phyloP scores from a whole-genome alignment of 2,888 invertebrate species.

The Cremastinae sp. region DNA sequence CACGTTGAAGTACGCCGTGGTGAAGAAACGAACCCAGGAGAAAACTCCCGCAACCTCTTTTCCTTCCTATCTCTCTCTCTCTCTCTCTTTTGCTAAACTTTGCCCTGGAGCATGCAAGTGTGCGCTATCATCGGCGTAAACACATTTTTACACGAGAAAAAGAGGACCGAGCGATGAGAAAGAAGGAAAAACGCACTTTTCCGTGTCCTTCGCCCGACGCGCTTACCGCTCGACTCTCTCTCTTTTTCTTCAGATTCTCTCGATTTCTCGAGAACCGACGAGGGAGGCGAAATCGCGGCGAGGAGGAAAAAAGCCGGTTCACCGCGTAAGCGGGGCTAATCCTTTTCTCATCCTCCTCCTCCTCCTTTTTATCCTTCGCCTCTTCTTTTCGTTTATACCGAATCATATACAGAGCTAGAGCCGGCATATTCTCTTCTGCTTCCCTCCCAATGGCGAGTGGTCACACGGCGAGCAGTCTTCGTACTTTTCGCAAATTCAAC shows the following conservation, averaged over 20 bases:
- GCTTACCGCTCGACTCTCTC: slow-evolving; percentile 65
- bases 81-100: slow-evolving; percentile 65
- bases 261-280: slow-evolving; percentile 46
- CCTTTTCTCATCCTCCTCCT: slow-evolving; percentile 22
- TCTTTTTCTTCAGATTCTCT: slow-evolving; percentile 19
- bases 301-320: slow-evolving; percentile 46
- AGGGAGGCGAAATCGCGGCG: neutral
- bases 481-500: slow-evolving; percentile 43
- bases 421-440: slow-evolving; percentile 22
- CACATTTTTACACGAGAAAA: slow-evolving; percentile 67
- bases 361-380: slow-evolving; percentile 24
- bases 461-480: slow-evolving; percentile 15
- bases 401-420: slow-evolving; percentile 27
- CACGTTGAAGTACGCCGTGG: slow-evolving; percentile 58
- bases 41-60: slow-evolving; percentile 60
- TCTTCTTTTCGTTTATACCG: slow-evolving; percentile 34
- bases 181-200: slow-evolving; percentile 16
- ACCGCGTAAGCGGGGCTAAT: slow-evolving; percentile 57
- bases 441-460: slow-evolving; percentile 38
- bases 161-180: neutral
- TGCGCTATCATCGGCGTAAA: slow-evolving; percentile 67
- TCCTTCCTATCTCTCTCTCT: slow-evolving; percentile 45
- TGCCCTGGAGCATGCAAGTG: slow-evolving; percentile 58
- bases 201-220: slow-evolving; percentile 57
- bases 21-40: slow-evolving; percentile 61